Evolutionary conservation across 2,888 invertebrate species (phyloP).

Genomic region (Hirtodrosophila histrioides): DNA sequence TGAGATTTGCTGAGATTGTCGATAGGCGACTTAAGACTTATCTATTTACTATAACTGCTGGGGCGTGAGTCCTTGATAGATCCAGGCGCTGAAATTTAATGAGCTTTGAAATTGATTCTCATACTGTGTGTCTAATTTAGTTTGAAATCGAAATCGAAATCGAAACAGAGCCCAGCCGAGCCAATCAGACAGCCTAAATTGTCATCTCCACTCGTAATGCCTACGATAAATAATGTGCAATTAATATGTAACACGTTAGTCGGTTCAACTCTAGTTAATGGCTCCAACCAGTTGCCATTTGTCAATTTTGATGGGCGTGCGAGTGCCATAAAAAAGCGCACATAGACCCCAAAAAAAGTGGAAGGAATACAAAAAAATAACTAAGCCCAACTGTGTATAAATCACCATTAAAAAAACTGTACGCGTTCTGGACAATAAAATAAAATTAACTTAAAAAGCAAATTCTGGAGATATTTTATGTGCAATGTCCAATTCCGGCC

Average conservation of each 20-base stretch:
- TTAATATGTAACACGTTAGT: conserved; percentile 80
- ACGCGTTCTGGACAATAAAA: conserved; percentile 79
- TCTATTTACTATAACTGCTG: conserved; percentile 12
- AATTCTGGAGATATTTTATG: conserved; percentile 81
- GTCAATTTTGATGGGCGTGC: conserved; percentile 77
- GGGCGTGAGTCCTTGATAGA: neutral
- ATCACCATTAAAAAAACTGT: conserved; percentile 76
- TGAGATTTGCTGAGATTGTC: conserved; percentile 19
- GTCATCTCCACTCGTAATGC: conserved; percentile 44
- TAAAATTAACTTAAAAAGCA: conserved; percentile 84
- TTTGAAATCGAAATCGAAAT: conserved; percentile 49
- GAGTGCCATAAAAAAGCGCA: conserved; percentile 69
- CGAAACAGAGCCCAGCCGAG: conserved; percentile 12
- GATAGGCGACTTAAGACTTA: conserved; percentile 5
- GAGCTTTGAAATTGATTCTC: conserved; percentile 75
- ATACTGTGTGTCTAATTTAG: conserved; percentile 59
- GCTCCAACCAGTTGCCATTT: conserved; percentile 61
- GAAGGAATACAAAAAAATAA: neutral
- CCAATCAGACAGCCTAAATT: conserved; percentile 36
- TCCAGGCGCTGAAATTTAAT: conserved; percentile 51
- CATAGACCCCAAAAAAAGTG: conserved; percentile 12
- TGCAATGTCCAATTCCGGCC: conserved; percentile 39
- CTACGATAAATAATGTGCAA: conserved; percentile 74
- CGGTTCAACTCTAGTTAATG: conserved; percentile 51
- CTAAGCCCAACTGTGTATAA: conserved; percentile 49